Base-by-base conservation (phyloP, 2,888 invertebrate genomes). In the Itoplectis maculator region DNA sequence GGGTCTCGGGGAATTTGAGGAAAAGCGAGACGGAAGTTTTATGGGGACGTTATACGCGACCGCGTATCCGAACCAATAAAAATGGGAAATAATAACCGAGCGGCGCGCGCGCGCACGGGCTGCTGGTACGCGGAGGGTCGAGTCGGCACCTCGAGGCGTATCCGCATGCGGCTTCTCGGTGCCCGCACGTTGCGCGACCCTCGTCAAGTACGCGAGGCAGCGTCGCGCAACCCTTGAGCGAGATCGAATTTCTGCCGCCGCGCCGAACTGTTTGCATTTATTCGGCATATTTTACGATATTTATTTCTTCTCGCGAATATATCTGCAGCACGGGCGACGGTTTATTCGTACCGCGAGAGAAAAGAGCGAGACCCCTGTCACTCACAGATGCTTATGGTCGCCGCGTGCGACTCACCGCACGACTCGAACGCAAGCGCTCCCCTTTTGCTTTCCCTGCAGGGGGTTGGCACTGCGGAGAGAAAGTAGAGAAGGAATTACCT, bases 261-360 rank as follows among this genome's bases (percentile, higher is more conserved):
- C n/a, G n/a, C n/a, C n/a, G n/a, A 90, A 92, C 91, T 89, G 91
- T 90, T 91, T 89, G 90, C 91, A 89, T 91, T 90, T 90, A 90
- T 88, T 87, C 86, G 85, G 84, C 90, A 89, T 89, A 90, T 90
- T 91, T 84, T 88, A 88, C 87, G 89, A 90, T 91, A 91, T 91
- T 92, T 92, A 92, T 92, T 91, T 89, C 87, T 81, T 83, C 75
- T 77, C 81, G 77, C 75, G 65, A 74, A 66, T 81, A 83, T 83
- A 81, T 66, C 59, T 69, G 29, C 18, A 7, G 40, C 37, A 47
- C 49, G 40, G 7, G 61, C 40, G 35, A 18, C 35, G 61, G n/a
- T 20, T 61, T 61, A 77, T 81, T 68, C 51, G 77, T 59, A 72
- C 40, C 47, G 35, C n/a, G 40, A 61, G 59, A 61, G 29, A 2